These are phyloP conservation scores for Macrocentrus cingulum DNA, from an alignment of 1,140 invertebrate species.

Conservation along the genomic window DNA sequence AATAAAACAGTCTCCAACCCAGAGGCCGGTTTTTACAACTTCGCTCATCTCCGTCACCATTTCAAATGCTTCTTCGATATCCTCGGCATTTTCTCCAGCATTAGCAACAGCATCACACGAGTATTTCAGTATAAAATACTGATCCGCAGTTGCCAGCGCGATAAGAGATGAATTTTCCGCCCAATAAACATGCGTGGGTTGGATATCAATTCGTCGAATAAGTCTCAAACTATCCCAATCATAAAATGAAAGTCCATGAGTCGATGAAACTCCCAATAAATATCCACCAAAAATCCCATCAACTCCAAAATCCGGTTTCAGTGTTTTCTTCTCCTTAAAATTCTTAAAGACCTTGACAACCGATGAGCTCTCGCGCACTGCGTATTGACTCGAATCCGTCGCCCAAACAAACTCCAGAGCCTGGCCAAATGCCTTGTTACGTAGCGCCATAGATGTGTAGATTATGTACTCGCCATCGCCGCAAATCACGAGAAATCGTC, in stretches of 20 bases:
- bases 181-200: conserved; percentile 94
- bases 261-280: conserved; percentile 91
- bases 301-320: conserved; percentile 94
- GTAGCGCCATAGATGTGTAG: conserved; percentile 97
- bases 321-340: conserved; percentile 95
- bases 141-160: conserved; percentile 93
- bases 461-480: conserved; percentile 99
- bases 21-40: conserved; percentile 92
- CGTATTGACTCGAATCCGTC: conserved; percentile 92
- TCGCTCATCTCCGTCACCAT: conserved; percentile 88
- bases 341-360: conserved; percentile 96
- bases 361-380: conserved; percentile 87
- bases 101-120: conserved; percentile 75
- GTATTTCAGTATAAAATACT: conserved; percentile 94
- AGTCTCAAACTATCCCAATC: conserved; percentile 96
- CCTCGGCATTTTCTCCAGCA: conserved; percentile 81
- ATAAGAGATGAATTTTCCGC: conserved; percentile 94
- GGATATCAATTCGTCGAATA: conserved; percentile 93
- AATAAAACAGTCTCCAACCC: conserved; percentile 99
- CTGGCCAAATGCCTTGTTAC: conserved; percentile 98
- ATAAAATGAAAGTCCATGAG: conserved; percentile 91
- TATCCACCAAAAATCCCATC: conserved; percentile 96
- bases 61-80: conserved; percentile 97
- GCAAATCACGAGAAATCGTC: conserved; percentile 97
- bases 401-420: conserved; percentile 99